phyloP scores from a whole-genome alignment of 2,797 vertebrate species.

The Onychomys torridus region DNA sequence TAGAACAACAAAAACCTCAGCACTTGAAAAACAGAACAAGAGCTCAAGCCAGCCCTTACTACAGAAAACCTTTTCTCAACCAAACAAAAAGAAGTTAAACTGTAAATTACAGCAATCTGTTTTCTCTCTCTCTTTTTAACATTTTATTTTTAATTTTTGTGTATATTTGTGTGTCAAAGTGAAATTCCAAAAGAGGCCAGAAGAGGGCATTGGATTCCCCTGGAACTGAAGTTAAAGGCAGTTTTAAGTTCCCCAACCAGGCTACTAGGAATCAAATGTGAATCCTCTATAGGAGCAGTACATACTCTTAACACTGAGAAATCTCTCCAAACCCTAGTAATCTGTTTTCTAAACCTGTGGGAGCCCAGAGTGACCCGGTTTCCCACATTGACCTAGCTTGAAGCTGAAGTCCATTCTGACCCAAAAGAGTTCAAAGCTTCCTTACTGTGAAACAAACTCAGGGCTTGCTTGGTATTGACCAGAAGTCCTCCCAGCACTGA shows the following conservation, averaged over 20 bases:
- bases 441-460: too few species aligned
- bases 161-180: neutral
- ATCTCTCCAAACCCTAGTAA: neutral
- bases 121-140: neutral
- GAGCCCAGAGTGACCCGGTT: too few species aligned
- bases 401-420: too few species aligned
- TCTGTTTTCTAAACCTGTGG: conserved; percentile 5
- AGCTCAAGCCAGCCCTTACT: neutral
- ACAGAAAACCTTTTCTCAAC: neutral
- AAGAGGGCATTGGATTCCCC: too few species aligned
- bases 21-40: neutral
- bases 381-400: too few species aligned
- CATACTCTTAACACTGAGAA: neutral
- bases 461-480: too few species aligned
- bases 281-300: neutral
- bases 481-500: too few species aligned
- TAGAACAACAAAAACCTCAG: neutral
- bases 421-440: too few species aligned
- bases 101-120: neutral
- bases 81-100: conserved; percentile 1
- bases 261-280: too few species aligned
- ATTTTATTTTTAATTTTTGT: neutral
- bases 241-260: too few species aligned
- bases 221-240: too few species aligned
- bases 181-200: too few species aligned